Evolutionary conservation across 2,888 invertebrate genomes (phyloP).

Genomic region (Acleris emargana): DNA sequence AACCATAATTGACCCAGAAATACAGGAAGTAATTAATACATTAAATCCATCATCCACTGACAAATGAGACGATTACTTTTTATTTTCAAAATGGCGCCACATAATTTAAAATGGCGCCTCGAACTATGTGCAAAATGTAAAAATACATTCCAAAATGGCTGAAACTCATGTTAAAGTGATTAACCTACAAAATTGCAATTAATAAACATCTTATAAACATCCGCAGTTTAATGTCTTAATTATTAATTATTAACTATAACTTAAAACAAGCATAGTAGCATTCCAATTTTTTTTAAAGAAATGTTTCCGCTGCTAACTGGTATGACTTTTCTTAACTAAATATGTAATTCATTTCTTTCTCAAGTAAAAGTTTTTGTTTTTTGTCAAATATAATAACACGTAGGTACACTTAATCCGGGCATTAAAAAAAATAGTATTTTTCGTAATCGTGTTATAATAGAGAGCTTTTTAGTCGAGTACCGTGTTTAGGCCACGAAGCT

Average conservation of each 20-base stretch:
- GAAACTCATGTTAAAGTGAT: conserved; percentile 18
- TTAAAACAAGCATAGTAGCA: conserved; percentile 11
- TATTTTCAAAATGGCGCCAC: conserved; percentile 23
- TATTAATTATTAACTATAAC: conserved; percentile 1
- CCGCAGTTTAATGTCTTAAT: conserved; percentile 30
- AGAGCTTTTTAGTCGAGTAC: too few relatives aligned
- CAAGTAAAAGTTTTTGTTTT: background rate
- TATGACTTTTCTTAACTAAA: background rate
- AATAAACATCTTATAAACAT: conserved; percentile 29
- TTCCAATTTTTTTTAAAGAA: conserved; percentile 12
- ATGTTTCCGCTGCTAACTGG: conserved; percentile 2
- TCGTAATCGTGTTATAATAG: too few relatives aligned
- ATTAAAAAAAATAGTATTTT: too few relatives aligned
- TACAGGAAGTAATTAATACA: conserved; percentile 25
- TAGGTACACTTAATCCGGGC: too few relatives aligned
- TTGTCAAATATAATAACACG: too few relatives aligned
- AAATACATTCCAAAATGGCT: conserved; percentile 15
- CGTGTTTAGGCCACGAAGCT: too few relatives aligned
- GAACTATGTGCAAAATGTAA: conserved; percentile 5
- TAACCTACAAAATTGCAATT: conserved; percentile 23
- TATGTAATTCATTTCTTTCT: conserved; percentile 1
- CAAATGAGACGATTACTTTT: conserved; percentile 27
- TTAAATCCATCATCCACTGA: conserved; percentile 25
- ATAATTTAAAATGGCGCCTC: conserved; percentile 16
- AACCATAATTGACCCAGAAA: conserved; percentile 17